Evolutionary conservation across 1,140 invertebrate genomes (phyloP).

Genomic region (Diorhabda sublineata): DNA sequence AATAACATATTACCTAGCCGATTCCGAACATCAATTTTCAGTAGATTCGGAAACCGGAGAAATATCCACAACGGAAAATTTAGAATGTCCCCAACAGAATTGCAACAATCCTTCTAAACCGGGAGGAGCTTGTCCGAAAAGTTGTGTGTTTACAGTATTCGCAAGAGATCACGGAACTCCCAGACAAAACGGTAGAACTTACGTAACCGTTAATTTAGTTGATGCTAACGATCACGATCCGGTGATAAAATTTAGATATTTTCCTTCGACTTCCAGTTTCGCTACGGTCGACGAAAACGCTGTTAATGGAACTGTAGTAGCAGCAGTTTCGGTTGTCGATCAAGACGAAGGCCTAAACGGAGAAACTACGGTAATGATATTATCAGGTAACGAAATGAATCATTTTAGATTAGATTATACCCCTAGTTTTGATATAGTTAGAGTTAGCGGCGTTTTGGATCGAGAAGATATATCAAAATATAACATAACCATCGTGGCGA

Average conservation of each 20-base stretch:
- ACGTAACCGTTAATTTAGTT: slow-evolving; percentile 89
- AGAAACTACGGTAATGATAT: slow-evolving; percentile 77
- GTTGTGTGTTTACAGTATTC: slow-evolving; percentile 91
- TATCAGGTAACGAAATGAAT: slow-evolving; percentile 82
- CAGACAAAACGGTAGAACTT: slow-evolving; percentile 85
- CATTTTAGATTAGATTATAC: slow-evolving; percentile 85
- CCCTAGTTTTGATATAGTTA: slow-evolving; percentile 80
- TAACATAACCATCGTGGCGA: slow-evolving; percentile 86
- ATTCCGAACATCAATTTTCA: slow-evolving; percentile 78
- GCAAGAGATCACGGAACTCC: slow-evolving; percentile 89
- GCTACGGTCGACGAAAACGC: slow-evolving; percentile 94
- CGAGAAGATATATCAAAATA: slow-evolving; percentile 89
- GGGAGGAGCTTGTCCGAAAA: slow-evolving; percentile 69
- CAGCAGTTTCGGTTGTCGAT: slow-evolving; percentile 89
- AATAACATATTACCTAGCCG: slow-evolving; percentile 83
- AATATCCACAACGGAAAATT: slow-evolving; percentile 73
- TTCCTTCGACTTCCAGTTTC: slow-evolving; percentile 73
- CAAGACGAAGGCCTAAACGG: slow-evolving; percentile 87
- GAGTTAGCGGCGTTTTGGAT: slow-evolving; percentile 88
- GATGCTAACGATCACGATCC: slow-evolving; percentile 96
- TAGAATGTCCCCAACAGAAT: slow-evolving; percentile 73
- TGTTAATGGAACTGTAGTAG: slow-evolving; percentile 81
- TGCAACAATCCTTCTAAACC: slow-evolving; percentile 50
- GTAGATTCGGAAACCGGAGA: slow-evolving; percentile 85
- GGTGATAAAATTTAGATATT: slow-evolving; percentile 84